These are phyloP conservation scores for Graphium colonna DNA, from an alignment of 2,888 invertebrate species.

Conservation along the genomic window DNA sequence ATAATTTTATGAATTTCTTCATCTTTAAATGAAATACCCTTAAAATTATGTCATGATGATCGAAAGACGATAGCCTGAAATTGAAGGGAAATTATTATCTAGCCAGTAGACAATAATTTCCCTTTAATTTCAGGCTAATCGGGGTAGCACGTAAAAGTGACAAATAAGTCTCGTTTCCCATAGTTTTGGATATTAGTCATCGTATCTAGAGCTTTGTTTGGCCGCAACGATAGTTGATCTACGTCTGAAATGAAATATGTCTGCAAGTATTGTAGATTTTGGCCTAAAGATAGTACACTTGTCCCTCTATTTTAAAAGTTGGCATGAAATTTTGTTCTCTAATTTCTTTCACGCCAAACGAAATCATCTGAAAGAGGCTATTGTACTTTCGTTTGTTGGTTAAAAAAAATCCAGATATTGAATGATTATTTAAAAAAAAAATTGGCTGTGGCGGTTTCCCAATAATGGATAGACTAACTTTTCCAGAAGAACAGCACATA, in stretches of 20 bases:
- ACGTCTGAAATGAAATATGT: slow-evolving; percentile 37
- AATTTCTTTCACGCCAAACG: slow-evolving; percentile 31
- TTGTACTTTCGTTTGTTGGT: slow-evolving; percentile 25
- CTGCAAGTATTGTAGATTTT: slow-evolving; percentile 24
- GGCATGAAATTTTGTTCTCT: background rate
- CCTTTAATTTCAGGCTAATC: slow-evolving; percentile 23
- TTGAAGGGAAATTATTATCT: no score
- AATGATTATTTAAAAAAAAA: background rate
- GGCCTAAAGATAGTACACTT: background rate
- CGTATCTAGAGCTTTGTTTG: slow-evolving; percentile 9
- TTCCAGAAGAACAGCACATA: no score
- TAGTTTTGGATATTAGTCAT: background rate
- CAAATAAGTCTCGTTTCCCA: slow-evolving; percentile 34
- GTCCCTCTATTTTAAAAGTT: background rate
- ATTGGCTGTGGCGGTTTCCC: background rate
- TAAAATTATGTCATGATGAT: slow-evolving; percentile 39
- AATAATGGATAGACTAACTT: no score
- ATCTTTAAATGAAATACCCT: slow-evolving; percentile 30
- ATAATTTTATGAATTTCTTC: background rate
- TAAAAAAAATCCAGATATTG: background rate
- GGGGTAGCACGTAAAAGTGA: slow-evolving; percentile 28
- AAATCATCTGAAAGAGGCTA: slow-evolving; percentile 34
- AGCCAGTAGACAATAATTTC: slow-evolving; percentile 18
- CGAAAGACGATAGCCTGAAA: slow-evolving; percentile 29
- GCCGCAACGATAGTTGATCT: slow-evolving; percentile 32